Percentiles rank a stretch among this genome's conserved stretches.
These are phyloP conservation scores for Acrobasis suavella DNA, from an alignment of 2,888 invertebrate genomes.

Conservation along the genomic window DNA sequence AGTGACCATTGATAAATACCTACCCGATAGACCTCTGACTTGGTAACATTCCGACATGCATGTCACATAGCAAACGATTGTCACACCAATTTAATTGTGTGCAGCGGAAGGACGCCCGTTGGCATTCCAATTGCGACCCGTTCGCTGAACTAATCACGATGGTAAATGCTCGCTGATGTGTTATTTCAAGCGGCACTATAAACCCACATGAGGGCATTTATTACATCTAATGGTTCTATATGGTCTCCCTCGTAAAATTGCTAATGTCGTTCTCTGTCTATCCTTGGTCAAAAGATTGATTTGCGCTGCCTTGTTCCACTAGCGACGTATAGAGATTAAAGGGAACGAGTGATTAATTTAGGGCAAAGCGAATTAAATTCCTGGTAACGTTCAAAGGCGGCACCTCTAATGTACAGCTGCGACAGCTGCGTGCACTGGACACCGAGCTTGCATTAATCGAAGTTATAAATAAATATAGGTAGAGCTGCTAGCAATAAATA, in stretches of 20 bases:
- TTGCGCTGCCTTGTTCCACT: slow-evolving; percentile 40
- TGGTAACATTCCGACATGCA: slow-evolving; percentile 28
- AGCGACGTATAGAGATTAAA: slow-evolving; percentile 35
- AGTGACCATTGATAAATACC: slow-evolving; percentile 34
- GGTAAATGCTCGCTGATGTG: slow-evolving; percentile 30
- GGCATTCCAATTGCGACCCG: slow-evolving; percentile 47
- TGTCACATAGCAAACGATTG: slow-evolving; percentile 42
- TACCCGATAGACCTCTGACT: slow-evolving; percentile 23
- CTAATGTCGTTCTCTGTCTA: slow-evolving; percentile 47
- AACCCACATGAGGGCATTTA: slow-evolving; percentile 59
- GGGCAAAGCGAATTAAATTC: slow-evolving; percentile 33
- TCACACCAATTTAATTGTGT: slow-evolving; percentile 51
- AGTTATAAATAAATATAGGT: slow-evolving; percentile 17
- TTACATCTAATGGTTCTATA: slow-evolving; percentile 65
- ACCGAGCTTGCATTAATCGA: slow-evolving; percentile 13
- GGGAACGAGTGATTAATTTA: slow-evolving; percentile 36
- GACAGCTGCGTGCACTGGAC: slow-evolving; percentile 12
- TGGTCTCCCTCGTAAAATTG: slow-evolving; percentile 56
- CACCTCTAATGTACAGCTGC: slow-evolving; percentile 24
- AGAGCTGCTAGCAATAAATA: slow-evolving; percentile 9
- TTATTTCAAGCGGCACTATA: slow-evolving; percentile 53
- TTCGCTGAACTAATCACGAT: slow-evolving; percentile 38
- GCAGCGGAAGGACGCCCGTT: slow-evolving; percentile 44
- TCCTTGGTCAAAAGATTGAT: slow-evolving; percentile 45
- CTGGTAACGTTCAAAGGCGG: slow-evolving; percentile 24